Conservation (phyloP, 2,113 vertebrate species). For the Paramisgurnus dabryanus region DNA sequence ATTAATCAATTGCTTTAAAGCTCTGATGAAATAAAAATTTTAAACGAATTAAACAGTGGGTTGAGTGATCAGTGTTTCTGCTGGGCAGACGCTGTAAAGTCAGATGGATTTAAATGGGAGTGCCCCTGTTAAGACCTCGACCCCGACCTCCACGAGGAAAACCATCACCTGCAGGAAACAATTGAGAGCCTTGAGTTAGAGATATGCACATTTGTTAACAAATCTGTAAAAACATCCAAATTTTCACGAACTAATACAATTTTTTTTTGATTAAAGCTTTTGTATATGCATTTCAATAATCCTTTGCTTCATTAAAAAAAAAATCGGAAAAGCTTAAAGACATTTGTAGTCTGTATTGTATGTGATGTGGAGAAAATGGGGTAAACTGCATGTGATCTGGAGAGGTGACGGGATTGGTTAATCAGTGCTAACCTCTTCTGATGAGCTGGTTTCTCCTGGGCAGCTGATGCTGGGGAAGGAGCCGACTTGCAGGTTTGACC, state of each 20-base stretch:
- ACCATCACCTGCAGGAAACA: conserved; percentile 68
- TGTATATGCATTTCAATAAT: conserved; percentile 22
- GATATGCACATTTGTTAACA: no score
- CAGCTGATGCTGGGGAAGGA: conserved; percentile 75
- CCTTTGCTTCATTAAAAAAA: conserved; percentile 46
- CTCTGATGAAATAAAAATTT: not conserved
- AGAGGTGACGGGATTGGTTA: not conserved
- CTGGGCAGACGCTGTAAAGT: not conserved
- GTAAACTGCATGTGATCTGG: no score
- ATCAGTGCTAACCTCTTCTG: conserved; percentile 64
- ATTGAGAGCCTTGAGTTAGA: not conserved
- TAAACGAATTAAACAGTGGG: not conserved
- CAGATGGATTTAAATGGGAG: conserved; percentile 69
- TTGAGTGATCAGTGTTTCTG: conserved; percentile 1
- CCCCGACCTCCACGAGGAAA: conserved; percentile 80
- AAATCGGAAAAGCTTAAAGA: not conserved
- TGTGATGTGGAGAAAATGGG: not conserved
- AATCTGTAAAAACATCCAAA: not conserved
- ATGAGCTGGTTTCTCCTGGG: conserved; percentile 74
- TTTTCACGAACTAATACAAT: not conserved
- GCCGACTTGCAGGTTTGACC: conserved; percentile 72
- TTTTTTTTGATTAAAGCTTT: conserved; percentile 5
- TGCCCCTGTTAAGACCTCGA: conserved; percentile 78
- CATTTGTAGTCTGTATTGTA: not conserved
- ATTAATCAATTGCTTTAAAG: conserved; percentile 22